phyloP scores from a whole-genome alignment of 2,888 invertebrate species.

The Sussaba pulchella region DNA sequence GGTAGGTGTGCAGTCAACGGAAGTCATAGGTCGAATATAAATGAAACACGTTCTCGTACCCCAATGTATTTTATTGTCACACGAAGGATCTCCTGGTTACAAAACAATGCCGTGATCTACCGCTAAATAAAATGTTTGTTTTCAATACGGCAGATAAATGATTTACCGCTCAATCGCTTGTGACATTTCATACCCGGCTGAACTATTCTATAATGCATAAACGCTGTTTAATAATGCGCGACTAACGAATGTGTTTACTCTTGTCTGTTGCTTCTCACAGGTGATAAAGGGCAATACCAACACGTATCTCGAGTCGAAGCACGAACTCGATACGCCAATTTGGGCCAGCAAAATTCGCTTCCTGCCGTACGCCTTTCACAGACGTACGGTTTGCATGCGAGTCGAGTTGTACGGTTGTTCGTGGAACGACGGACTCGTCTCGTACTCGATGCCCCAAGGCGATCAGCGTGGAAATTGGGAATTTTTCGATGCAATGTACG shows the following conservation, averaged over 20 bases:
- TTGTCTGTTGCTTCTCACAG: slow-evolving; percentile 84
- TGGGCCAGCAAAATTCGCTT: slow-evolving; percentile 94
- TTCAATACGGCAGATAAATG: slow-evolving; percentile 42
- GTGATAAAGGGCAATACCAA: slow-evolving; percentile 93
- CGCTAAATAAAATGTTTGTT: slow-evolving; percentile 1
- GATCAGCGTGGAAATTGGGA: slow-evolving; percentile 93
- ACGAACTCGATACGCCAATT: slow-evolving; percentile 92
- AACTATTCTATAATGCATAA: not conserved
- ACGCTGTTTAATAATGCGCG: slow-evolving; percentile 18
- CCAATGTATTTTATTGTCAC: slow-evolving; percentile 63
- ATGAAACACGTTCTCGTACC: slow-evolving; percentile 50
- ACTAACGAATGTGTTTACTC: slow-evolving; percentile 25
- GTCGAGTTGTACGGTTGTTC: slow-evolving; percentile 95
- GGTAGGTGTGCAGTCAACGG: not conserved
- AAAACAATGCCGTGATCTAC: slow-evolving; percentile 50
- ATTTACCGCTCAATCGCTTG: slow-evolving; percentile 54
- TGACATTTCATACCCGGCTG: slow-evolving; percentile 58
- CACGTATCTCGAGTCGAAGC: slow-evolving; percentile 93
- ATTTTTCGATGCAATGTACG: slow-evolving; percentile 94
- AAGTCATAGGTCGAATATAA: slow-evolving; percentile 58
- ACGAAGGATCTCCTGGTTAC: slow-evolving; percentile 43
- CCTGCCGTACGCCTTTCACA: slow-evolving; percentile 93
- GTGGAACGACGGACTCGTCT: slow-evolving; percentile 93
- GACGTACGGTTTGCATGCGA: slow-evolving; percentile 95
- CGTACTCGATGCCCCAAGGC: slow-evolving; percentile 95